These are phyloP conservation scores for Morpho helenor DNA, from an alignment of 2,888 invertebrate species.

Conservation along the genomic window DNA sequence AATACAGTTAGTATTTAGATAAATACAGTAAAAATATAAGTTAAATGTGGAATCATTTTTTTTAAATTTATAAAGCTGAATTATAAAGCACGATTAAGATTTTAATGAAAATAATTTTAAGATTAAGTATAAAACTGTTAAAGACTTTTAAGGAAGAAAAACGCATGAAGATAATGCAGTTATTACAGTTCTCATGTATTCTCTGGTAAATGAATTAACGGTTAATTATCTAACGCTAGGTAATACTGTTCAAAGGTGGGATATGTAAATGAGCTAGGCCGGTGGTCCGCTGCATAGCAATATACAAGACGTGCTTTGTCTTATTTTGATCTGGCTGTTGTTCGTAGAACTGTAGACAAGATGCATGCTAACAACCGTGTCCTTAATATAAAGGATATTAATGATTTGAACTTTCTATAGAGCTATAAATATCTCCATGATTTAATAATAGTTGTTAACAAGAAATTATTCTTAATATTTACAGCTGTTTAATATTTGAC, in stretches of 20 bases:
- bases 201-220: slow-evolving; percentile 8
- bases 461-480: no score
- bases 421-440: slow-evolving; percentile 15
- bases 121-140: no score
- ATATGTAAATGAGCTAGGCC: slow-evolving; percentile 58
- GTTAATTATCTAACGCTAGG: slow-evolving; percentile 22
- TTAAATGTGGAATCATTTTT: no score
- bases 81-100: no score
- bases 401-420: slow-evolving; percentile 11
- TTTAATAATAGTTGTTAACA: neutral
- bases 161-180: no score
- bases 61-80: no score
- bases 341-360: slow-evolving; percentile 23
- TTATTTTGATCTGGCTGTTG: slow-evolving; percentile 32
- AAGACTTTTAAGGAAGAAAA: no score
- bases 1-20: no score
- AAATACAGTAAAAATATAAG: no score
- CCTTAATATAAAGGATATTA: slow-evolving; percentile 16
- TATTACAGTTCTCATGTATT: neutral
- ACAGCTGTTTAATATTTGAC: no score
- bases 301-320: slow-evolving; percentile 34
- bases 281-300: slow-evolving; percentile 53
- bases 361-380: slow-evolving; percentile 26
- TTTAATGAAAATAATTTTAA: no score
- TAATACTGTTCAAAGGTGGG: slow-evolving; percentile 37